Percentiles rank a stretch among this genome's conserved stretches.
These are phyloP conservation scores for Aphrocallistes beatrix DNA, from an alignment of 37 sponge, comb jelly and placozoan species.

Conservation along the genomic window DNA sequence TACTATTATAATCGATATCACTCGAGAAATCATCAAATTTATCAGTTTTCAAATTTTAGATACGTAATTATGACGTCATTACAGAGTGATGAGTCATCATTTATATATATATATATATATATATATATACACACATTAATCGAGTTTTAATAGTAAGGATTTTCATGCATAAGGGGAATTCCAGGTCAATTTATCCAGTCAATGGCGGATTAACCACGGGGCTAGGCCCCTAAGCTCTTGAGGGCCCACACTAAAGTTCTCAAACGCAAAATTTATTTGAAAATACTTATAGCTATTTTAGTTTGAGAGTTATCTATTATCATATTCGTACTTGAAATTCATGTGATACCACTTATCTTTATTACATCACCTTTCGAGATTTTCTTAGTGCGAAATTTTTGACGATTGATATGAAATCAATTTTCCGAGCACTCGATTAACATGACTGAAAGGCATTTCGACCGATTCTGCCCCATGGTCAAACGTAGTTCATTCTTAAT, in stretches of 20 bases:
- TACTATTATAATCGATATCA: no score
- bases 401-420: slow-evolving; percentile 10
- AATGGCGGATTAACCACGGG: slow-evolving; percentile 11
- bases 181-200: no score
- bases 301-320: not conserved
- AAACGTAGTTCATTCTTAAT: slow-evolving; percentile 17
- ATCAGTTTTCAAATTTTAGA: no score
- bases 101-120: no score
- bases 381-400: slow-evolving; percentile 13
- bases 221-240: not conserved
- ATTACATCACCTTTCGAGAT: not conserved
- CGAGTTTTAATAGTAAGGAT: no score
- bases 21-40: no score
- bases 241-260: not conserved
- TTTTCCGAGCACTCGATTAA: slow-evolving; percentile 13
- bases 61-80: no score
- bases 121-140: no score
- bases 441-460: slow-evolving; percentile 9
- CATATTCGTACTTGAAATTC: not conserved
- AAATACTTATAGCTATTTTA: not conserved
- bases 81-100: no score
- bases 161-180: no score
- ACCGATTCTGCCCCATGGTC: slow-evolving; percentile 17
- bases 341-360: slow-evolving; percentile 12
- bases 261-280: not conserved